Conservation (phyloP, 2,797 vertebrate species). For the Pseudomugil tenellus region DNA sequence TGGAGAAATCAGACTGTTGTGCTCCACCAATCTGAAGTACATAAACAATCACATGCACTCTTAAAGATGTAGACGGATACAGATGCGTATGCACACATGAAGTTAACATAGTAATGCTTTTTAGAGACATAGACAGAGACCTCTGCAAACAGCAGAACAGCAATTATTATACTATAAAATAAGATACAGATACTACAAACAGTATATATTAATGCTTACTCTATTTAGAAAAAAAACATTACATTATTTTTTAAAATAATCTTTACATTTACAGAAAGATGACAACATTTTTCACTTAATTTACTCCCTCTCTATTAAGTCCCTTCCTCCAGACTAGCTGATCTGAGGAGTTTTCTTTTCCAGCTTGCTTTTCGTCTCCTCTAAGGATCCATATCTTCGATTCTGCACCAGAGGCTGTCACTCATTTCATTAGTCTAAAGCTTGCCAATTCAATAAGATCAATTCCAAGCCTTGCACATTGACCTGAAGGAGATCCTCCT, state of each 20-base stretch:
- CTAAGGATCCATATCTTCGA: conserved; percentile 82
- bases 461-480: conserved; percentile 74
- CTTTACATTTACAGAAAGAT: conserved; percentile 31
- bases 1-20: conserved; percentile 73
- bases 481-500: conserved; percentile 75
- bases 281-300: conserved; percentile 67
- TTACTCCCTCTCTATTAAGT: conserved; percentile 57
- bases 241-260: conserved; percentile 11
- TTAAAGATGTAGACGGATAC: conserved; percentile 23
- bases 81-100: background rate
- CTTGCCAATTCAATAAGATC: conserved; percentile 79
- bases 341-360: conserved; percentile 64
- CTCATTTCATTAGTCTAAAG: conserved; percentile 83
- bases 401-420: conserved; percentile 79
- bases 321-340: conserved; percentile 51
- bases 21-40: conserved; percentile 59
- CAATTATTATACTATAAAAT: conserved; percentile 22
- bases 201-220: background rate
- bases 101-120: conserved; percentile 18
- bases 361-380: conserved; percentile 53
- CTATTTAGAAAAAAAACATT: background rate
- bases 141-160: conserved; percentile 26
- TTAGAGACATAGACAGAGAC: conserved; percentile 18
- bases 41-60: conserved; percentile 30
- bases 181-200: background rate